phyloP scores from a whole-genome alignment of 2,888 invertebrate genomes.

The Marronus borbonicus region DNA sequence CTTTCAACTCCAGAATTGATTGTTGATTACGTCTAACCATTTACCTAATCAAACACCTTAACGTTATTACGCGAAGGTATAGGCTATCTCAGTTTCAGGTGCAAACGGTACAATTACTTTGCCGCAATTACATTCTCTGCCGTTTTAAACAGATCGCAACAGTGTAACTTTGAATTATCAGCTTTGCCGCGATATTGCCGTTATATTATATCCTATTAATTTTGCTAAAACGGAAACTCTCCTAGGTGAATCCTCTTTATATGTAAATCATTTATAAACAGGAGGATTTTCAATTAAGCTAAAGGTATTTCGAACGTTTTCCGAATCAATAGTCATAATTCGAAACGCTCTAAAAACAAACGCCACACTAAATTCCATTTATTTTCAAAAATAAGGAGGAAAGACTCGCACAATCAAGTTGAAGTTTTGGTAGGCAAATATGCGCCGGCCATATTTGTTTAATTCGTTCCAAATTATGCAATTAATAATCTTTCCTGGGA shows the following conservation, averaged over 20 bases:
- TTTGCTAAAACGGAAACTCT: constrained; percentile 25
- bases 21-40: constrained; percentile 39
- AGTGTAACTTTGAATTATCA: constrained; percentile 11
- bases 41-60: constrained; percentile 45
- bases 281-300: constrained; percentile 23
- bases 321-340: not conserved
- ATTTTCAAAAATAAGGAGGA: too few relatives aligned
- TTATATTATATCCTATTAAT: constrained; percentile 28
- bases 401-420: too few relatives aligned
- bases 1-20: constrained; percentile 4
- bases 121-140: not conserved
- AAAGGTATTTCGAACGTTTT: constrained; percentile 6
- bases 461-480: not conserved
- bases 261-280: constrained; percentile 33
- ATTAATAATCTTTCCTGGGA: constrained; percentile 18
- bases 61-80: constrained; percentile 5
- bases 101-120: constrained; percentile 13
- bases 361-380: too few relatives aligned
- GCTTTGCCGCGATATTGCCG: constrained; percentile 3
- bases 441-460: not conserved
- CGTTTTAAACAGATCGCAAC: constrained; percentile 8
- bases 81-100: not conserved
- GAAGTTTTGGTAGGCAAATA: too few relatives aligned
- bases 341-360: too few relatives aligned
- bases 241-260: constrained; percentile 26